Evolutionary conservation across 92 coral and sea anemone genomes (phyloP), one percentile per base, ranked within the genome.

Genomic region (Anthopleura xanthogrammica): DNA sequence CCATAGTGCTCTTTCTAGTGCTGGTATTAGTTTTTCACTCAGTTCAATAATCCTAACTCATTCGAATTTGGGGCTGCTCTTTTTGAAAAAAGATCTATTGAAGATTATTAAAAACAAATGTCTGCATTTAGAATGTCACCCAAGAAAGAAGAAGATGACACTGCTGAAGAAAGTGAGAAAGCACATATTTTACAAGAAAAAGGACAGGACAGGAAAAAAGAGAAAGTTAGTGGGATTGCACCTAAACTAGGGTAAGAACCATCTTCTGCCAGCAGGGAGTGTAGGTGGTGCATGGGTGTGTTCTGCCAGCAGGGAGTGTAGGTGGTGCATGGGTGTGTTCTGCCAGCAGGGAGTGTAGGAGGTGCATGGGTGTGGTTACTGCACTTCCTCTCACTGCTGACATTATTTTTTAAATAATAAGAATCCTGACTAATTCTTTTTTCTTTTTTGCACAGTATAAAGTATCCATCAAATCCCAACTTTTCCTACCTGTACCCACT

Each of bases 401-500:
- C 36, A 29, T 29, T 29, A 29, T 29, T 29, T 29, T 29, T 29
- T 29, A 0, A 29, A 29, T 29, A 29, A 29, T 29, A 56, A 20
- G 42, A 79, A 64, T 4, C n/a, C n/a, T 58, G 36, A 29, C 36
- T 29, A 29, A 29, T 68, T 68, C 3, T 36, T 36, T 36, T 12
- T 12, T 29, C 11, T 12, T 68, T 82, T 64, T 62, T 56, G 82
- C 83, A 11, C 86, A 96, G 99, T 16, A 83, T 96, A 58, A 89
- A 94, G 79, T 94, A 92, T 77, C 82, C 17, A 46, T 57, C 92
- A 56, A 96, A 87, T 87, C 93, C 92, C 41, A 84, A 86, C 74
- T 90, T 96, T 7, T 84, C 85, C 62, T 96, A 96, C 72, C 74
- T 89, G 24, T 96, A 96, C 82, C 99, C 99, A 41, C 98, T 93